Evolutionary conservation across 30 jellyfish, hydroid and myxozoan genomes (phyloP).

Genomic region (Morbakka virulenta): DNA sequence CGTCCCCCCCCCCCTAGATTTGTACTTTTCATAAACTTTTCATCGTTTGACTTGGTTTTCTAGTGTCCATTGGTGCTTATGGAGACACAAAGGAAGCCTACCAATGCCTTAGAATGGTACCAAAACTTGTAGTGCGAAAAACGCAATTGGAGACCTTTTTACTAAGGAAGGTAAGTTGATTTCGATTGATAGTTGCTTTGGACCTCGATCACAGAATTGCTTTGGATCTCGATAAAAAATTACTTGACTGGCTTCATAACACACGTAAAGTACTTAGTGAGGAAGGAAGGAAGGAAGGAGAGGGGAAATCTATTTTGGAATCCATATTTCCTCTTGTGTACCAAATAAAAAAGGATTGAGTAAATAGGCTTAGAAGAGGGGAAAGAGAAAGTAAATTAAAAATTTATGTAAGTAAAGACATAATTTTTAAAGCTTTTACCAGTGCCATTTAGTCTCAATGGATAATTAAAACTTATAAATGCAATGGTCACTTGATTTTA

Average conservation of each 20-base stretch:
- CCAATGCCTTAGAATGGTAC: conserved; percentile 59
- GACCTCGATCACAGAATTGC: background rate
- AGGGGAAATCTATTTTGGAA: too few relatives aligned
- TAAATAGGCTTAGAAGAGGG: too few relatives aligned
- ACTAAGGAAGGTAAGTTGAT: conserved; percentile 68
- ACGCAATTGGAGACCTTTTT: conserved; percentile 84
- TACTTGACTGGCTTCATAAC: background rate
- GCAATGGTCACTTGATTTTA: too few relatives aligned
- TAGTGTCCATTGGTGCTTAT: conserved; percentile 79
- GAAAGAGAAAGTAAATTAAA: too few relatives aligned
- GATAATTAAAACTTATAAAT: too few relatives aligned
- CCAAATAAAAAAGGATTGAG: too few relatives aligned
- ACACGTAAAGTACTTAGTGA: too few relatives aligned
- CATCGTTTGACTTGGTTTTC: background rate
- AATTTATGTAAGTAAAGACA: too few relatives aligned
- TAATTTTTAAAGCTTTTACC: too few relatives aligned
- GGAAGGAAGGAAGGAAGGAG: too few relatives aligned
- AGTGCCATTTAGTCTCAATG: too few relatives aligned
- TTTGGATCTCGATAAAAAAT: background rate
- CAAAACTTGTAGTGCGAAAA: conserved; percentile 78
- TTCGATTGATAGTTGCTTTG: background rate
- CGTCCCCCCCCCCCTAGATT: background rate
- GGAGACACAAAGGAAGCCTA: conserved; percentile 53
- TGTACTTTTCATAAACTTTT: background rate
- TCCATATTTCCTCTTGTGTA: too few relatives aligned